Evolutionary conservation across 2,113 vertebrate species (phyloP).

Genomic region (Butorides virescens): DNA sequence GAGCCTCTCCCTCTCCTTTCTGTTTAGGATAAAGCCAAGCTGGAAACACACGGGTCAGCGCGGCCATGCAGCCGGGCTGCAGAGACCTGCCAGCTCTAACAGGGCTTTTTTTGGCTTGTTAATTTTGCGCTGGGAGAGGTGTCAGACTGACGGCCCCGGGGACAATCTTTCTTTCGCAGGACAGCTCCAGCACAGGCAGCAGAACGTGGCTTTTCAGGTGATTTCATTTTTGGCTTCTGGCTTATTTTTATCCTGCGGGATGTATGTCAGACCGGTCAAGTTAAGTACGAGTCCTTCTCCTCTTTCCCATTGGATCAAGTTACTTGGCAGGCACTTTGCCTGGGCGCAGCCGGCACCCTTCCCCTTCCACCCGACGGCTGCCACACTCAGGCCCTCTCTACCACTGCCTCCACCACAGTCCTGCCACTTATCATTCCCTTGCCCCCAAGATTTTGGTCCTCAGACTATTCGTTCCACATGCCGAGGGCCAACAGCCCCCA

Average conservation of each 20-base stretch:
- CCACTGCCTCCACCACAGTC: fast-evolving
- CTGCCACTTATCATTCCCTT: too few species aligned
- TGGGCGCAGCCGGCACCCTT: fast-evolving
- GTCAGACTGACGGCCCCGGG: not conserved
- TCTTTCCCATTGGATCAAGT: not conserved
- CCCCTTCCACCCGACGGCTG: fast-evolving
- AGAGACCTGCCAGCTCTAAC: not conserved
- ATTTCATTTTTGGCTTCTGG: not conserved
- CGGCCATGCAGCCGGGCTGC: fast-evolving
- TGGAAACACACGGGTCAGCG: not conserved
- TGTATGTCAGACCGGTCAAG: not conserved
- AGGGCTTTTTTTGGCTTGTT: not conserved
- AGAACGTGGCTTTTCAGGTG: not conserved
- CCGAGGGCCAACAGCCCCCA: fast-evolving
- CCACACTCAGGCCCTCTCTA: fast-evolving
- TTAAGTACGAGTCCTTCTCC: not conserved
- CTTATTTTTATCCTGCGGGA: not conserved
- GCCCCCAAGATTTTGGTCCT: not conserved
- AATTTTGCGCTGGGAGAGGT: not conserved
- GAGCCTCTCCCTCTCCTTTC: not conserved
- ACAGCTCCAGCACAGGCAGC: not conserved
- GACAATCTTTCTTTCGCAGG: not conserved
- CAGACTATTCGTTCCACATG: not conserved
- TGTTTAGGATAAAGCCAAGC: not conserved
- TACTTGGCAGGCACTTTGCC: not conserved